phyloP scores from a whole-genome alignment of 2,888 invertebrate species.

The Cerastis leucographa region DNA sequence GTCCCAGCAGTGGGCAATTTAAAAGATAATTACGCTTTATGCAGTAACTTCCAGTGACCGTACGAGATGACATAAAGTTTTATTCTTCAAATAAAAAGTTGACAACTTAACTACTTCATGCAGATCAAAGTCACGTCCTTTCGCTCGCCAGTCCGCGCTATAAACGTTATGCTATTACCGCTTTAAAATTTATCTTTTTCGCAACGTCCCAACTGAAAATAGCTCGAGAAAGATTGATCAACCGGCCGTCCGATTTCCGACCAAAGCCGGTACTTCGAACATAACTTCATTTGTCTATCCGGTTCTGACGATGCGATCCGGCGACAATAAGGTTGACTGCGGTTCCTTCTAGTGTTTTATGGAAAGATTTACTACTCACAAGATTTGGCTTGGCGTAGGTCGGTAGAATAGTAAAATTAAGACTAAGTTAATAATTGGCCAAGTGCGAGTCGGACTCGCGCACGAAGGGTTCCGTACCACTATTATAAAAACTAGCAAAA shows the following conservation, averaged over 20 bases:
- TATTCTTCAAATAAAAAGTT: background rate
- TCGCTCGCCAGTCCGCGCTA: background rate
- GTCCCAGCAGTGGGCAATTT: background rate
- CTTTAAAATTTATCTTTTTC: conserved; percentile 17
- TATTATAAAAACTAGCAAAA: too few species aligned
- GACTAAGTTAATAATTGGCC: too few species aligned
- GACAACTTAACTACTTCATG: background rate
- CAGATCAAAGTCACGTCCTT: background rate
- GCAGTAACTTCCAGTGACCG: background rate
- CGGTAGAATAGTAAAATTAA: background rate
- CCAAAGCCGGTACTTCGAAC: conserved; percentile 24
- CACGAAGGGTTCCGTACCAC: too few species aligned
- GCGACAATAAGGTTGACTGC: conserved; percentile 15
- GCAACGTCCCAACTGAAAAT: conserved; percentile 11
- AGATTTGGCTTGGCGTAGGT: background rate
- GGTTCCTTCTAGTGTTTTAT: conserved; percentile 19
- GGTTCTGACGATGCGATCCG: conserved; percentile 8
- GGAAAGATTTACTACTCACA: background rate
- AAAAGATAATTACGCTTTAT: background rate
- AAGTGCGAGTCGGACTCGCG: too few species aligned
- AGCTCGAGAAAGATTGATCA: conserved; percentile 29
- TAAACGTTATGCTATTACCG: background rate
- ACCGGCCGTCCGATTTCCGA: conserved; percentile 30
- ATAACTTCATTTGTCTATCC: conserved; percentile 47
- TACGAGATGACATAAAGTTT: too few species aligned